Conservation (phyloP, 2,888 invertebrate genomes). For the Cephus runcator region DNA sequence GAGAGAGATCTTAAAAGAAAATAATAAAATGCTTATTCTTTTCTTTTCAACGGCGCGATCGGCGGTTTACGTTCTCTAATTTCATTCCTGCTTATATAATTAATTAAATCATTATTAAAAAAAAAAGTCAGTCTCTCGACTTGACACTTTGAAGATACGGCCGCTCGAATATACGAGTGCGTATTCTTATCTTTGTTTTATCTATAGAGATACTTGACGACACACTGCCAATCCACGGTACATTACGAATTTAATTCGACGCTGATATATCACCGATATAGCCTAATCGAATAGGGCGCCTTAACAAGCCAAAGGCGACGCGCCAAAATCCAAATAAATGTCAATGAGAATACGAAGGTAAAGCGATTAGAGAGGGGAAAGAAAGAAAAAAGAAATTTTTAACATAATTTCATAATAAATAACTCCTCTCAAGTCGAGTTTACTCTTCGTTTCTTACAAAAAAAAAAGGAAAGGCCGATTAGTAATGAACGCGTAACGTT, state of each 20-base stretch:
- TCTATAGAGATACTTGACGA: not conserved
- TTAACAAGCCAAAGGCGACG: not conserved
- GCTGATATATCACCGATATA: not conserved
- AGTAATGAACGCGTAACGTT: not conserved
- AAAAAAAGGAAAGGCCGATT: not conserved
- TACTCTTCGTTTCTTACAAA: not conserved
- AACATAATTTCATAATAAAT: not conserved
- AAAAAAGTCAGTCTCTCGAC: not conserved
- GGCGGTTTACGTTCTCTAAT: not conserved
- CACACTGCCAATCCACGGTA: conserved; percentile 57
- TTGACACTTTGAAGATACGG: not conserved
- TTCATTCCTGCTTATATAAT: not conserved
- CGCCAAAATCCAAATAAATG: not conserved
- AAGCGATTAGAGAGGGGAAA: not conserved
- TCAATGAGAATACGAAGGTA: not conserved
- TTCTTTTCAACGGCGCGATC: not conserved
- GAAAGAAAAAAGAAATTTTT: not conserved
- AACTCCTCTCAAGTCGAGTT: not conserved
- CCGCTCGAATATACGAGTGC: not conserved
- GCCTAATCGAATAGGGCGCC: not conserved
- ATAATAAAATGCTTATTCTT: not conserved
- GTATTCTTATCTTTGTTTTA: not conserved
- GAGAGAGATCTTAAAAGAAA: not conserved
- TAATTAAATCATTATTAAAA: not conserved
- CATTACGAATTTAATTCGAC: conserved; percentile 53